Base-by-base conservation (phyloP, 2,888 invertebrate genomes). In the Brachyptera risi region DNA sequence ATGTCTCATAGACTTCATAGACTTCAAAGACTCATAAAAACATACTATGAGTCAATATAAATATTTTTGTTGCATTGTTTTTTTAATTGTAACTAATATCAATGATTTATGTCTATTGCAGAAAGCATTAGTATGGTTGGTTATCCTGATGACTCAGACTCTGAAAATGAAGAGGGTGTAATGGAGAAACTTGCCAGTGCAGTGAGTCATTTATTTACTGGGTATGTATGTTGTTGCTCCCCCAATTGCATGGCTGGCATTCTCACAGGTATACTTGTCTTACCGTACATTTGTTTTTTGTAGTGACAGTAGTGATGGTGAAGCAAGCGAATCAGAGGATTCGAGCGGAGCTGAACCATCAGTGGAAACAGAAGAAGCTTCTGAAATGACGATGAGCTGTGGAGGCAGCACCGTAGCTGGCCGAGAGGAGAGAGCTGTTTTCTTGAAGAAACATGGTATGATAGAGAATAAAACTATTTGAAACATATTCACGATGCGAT, bases 121-220 rank as follows among this genome's bases (percentile, higher is more conserved):
- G 74, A 74, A 50, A 65, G 66, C 21, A 64, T 66, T 3, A 69
- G 71, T 35, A 57, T 70, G 26, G 65, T 70, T 37, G 68, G 70
- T 19, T 70, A 70, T 73, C 54, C 73, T 70, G 77, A 86, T 61
- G 87, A 87, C 64, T 86, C 87, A 0, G 89, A 89, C 70, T 87
- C 87, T 0, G 89, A 89, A 67, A 86, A 86, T 68, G 88, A 88
- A 68, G 83, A 81, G 68, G 83, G 83, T 0, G 77, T 83, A 1
- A 82, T 86, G 76, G 87, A 87, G 67, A 87, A 87, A 70, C 73
- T 89, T 47, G 82, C 86, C 0, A 82, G 82, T 56, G 87, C 87
- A n/a, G 85, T 88, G 65, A 84, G 85, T 15, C 87, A 88, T 76
- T 75, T 92, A 62, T 90, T 92, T 74, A 88, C 88, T 59, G 87